Conservation (phyloP, 2,113 vertebrate genomes). For the Pollachius pollachius region DNA sequence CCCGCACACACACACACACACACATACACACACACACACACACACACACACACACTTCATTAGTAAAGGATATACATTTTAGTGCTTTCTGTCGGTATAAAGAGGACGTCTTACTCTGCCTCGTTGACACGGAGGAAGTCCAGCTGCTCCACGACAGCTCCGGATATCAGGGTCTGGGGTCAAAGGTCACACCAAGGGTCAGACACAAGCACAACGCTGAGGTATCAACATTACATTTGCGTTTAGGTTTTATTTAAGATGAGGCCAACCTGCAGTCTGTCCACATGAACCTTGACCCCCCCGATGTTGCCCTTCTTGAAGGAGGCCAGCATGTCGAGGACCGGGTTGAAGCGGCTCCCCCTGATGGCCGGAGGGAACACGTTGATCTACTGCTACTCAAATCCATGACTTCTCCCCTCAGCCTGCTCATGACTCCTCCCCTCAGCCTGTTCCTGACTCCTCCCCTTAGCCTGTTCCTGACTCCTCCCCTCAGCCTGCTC, state of each 20-base stretch:
- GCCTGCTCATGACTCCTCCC: neutral
- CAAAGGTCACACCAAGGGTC: conserved; percentile 16
- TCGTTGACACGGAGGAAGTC: conserved; percentile 94
- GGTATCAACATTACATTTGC: neutral
- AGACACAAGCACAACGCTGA: neutral
- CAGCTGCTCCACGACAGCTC: conserved; percentile 93
- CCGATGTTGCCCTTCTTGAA: conserved; percentile 92
- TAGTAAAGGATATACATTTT: too few species aligned
- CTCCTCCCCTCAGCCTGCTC: too few species aligned
- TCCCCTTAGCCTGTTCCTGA: too few species aligned
- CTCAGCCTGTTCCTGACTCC: too few species aligned
- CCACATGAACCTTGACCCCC: conserved; percentile 94
- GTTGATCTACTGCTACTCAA: neutral
- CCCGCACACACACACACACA: neutral
- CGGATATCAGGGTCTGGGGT: conserved; percentile 90
- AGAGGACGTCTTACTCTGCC: conserved; percentile 80
- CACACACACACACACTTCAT: neutral
- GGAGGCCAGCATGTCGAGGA: conserved; percentile 94
- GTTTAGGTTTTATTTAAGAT: neutral
- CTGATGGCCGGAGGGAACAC: conserved; percentile 58
- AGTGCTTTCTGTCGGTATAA: too few species aligned
- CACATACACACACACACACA: neutral
- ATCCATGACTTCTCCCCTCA: neutral
- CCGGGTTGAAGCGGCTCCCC: conserved; percentile 94
- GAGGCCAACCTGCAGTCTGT: conserved; percentile 88